phyloP scores from a whole-genome alignment of 1,140 invertebrate genomes.

The Oscheius sp. region DNA sequence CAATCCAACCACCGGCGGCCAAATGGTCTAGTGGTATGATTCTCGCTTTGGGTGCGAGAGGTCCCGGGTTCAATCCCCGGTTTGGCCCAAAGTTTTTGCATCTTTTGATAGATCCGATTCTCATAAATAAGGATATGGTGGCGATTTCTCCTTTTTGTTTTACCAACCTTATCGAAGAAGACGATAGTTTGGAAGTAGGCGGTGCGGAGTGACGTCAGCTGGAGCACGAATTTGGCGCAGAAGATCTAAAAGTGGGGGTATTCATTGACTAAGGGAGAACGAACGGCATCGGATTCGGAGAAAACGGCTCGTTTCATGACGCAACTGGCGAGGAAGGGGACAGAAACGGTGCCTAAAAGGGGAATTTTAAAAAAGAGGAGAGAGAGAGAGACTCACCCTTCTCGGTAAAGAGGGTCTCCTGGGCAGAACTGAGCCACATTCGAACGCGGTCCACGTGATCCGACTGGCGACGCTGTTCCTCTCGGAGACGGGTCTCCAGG shows the following conservation, averaged over 20 bases:
- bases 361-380: background rate
- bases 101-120: too few relatives aligned
- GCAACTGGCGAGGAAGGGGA: constrained; percentile 65
- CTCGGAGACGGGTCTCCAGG: constrained; percentile 85
- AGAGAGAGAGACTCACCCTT: constrained; percentile 16
- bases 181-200: constrained; percentile 94
- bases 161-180: constrained; percentile 86
- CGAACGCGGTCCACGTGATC: constrained; percentile 74
- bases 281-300: constrained; percentile 79
- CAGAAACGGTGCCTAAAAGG: background rate
- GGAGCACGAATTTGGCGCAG: constrained; percentile 92
- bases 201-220: constrained; percentile 87
- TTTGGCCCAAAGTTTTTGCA: constrained; percentile 9
- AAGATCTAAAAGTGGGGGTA: constrained; percentile 68
- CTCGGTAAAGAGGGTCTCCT: constrained; percentile 24
- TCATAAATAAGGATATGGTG: too few relatives aligned
- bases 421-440: background rate
- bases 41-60: constrained; percentile 61
- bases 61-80: constrained; percentile 53
- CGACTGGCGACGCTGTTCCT: constrained; percentile 86
- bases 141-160: too few relatives aligned
- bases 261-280: background rate
- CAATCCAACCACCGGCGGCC: too few relatives aligned
- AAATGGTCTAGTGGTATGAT: constrained; percentile 15
- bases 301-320: constrained; percentile 92